Conservation (phyloP, 1,140 invertebrate species). For the Zelostemma sp. region DNA sequence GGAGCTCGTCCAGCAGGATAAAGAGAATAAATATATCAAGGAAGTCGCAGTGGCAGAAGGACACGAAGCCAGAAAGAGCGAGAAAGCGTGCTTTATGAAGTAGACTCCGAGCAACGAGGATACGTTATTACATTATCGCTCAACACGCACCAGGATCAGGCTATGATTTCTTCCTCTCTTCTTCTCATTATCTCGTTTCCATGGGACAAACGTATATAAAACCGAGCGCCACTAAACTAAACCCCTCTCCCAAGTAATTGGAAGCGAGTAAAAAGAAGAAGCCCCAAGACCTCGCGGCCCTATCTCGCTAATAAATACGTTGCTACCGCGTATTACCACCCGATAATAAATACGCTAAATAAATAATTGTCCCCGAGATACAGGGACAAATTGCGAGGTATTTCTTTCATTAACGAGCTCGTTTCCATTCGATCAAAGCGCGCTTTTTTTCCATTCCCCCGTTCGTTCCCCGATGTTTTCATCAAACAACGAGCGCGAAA, state of each 20-base stretch:
- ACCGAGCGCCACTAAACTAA: slow-evolving; percentile 38
- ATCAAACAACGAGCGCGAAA: too few species aligned
- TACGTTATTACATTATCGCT: slow-evolving; percentile 66
- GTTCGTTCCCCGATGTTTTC: too few species aligned
- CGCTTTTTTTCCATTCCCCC: too few species aligned
- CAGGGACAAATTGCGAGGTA: too few species aligned
- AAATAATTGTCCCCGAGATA: slow-evolving; percentile 52
- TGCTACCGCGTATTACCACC: slow-evolving; percentile 59
- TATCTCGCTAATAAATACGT: slow-evolving; percentile 64
- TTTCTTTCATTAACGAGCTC: too few species aligned
- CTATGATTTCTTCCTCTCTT: slow-evolving; percentile 49
- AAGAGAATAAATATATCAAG: slow-evolving; percentile 63
- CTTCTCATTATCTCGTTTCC: slow-evolving; percentile 50
- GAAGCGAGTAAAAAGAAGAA: slow-evolving; percentile 52
- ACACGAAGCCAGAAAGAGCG: slow-evolving; percentile 24
- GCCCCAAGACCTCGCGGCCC: slow-evolving; percentile 41
- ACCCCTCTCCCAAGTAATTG: slow-evolving; percentile 53
- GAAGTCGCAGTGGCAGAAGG: slow-evolving; percentile 20
- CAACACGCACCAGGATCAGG: slow-evolving; percentile 56
- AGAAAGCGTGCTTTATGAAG: slow-evolving; percentile 61
- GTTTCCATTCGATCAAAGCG: too few species aligned
- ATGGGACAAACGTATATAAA: slow-evolving; percentile 18
- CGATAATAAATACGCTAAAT: slow-evolving; percentile 58
- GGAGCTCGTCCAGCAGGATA: slow-evolving; percentile 58
- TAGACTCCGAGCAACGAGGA: slow-evolving; percentile 55